Conservation (phyloP, 2,797 vertebrate genomes). For the Buceros bicornis region DNA sequence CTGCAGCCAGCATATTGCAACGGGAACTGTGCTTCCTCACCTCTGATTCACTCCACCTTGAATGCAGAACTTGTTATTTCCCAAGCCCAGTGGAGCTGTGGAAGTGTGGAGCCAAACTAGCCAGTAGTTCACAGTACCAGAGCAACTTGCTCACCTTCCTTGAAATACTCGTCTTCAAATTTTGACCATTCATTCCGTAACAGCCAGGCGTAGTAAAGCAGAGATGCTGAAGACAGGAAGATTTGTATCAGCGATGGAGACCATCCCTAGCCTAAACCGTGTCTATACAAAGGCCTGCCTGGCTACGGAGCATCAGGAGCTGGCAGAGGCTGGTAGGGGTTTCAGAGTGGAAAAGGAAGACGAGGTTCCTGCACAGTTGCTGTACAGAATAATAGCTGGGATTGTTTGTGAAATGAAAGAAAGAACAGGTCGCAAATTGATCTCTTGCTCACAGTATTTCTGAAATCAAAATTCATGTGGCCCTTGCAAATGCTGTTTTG, state of each 20-base stretch:
- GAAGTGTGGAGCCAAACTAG: background rate
- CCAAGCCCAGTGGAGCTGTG: background rate
- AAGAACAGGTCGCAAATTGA: background rate
- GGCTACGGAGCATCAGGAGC: background rate
- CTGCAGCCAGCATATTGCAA: background rate
- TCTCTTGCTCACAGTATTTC: background rate
- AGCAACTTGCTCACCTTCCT: background rate
- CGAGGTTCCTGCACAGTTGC: background rate
- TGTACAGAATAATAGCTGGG: background rate
- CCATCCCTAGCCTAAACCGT: background rate
- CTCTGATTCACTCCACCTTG: background rate
- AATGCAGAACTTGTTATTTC: background rate
- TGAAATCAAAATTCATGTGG: background rate
- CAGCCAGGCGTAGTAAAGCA: background rate
- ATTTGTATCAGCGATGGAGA: background rate
- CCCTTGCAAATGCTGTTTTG: background rate
- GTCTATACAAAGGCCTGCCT: background rate
- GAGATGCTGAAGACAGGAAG: background rate
- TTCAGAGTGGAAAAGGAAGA: background rate
- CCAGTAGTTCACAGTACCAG: background rate
- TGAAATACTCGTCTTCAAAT: background rate
- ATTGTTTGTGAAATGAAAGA: background rate
- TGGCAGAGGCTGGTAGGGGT: background rate
- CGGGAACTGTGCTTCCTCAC: rapidly evolving
- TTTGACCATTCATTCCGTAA: background rate